Evolutionary conservation across 2,113 vertebrate genomes (phyloP).

Genomic region (Eonycteris spelaea): DNA sequence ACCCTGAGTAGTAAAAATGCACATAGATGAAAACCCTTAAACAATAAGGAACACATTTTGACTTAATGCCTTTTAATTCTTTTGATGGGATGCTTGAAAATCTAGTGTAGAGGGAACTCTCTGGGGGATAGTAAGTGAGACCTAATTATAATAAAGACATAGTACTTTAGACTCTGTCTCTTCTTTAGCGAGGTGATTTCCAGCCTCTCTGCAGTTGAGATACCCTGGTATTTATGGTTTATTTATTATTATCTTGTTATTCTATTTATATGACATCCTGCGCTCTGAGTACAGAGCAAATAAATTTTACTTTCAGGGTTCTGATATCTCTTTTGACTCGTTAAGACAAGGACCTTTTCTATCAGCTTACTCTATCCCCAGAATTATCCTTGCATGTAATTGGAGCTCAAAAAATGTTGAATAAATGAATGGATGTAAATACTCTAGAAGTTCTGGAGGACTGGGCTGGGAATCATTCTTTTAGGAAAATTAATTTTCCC

Average conservation of each 20-base stretch:
- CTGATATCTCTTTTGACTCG: neutral
- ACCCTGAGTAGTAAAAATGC: slow-evolving; percentile 26
- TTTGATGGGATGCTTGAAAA: neutral
- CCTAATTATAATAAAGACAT: neutral
- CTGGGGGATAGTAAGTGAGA: neutral
- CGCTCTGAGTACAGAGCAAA: neutral
- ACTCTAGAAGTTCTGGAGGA: neutral
- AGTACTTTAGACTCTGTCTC: neutral
- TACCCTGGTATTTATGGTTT: neutral
- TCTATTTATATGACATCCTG: neutral
- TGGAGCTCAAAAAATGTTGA: neutral
- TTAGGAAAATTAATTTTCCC: neutral
- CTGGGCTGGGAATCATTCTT: neutral
- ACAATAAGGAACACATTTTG: slow-evolving; percentile 15
- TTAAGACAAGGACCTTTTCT: neutral
- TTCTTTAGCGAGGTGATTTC: slow-evolving; percentile 40
- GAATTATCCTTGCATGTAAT: neutral
- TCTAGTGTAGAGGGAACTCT: neutral
- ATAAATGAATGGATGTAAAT: neutral
- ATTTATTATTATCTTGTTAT: slow-evolving; percentile 6
- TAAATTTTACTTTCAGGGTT: neutral
- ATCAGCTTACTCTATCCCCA: neutral
- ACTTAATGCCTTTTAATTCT: neutral
- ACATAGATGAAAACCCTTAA: neutral
- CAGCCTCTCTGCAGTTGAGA: neutral